Conservation (phyloP, 2,113 vertebrate genomes). For the Oncorhynchus keta region DNA sequence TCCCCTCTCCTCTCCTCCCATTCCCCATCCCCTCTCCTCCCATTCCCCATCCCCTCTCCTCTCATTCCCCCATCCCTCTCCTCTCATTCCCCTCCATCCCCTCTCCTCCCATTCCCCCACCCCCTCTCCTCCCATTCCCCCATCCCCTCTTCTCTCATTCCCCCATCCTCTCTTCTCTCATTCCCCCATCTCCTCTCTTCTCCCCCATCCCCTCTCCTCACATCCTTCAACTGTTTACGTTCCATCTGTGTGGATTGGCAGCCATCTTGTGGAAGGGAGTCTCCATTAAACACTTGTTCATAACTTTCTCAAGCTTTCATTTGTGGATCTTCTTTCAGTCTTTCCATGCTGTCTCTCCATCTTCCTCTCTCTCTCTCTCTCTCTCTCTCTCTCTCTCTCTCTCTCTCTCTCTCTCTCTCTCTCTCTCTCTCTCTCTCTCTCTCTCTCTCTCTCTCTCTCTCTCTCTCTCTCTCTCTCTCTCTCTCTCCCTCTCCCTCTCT, state of each 20-base stretch:
- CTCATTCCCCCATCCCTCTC: conserved; percentile 51
- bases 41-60: conserved; percentile 29
- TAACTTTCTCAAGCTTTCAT: background rate
- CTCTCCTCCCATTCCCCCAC: background rate
- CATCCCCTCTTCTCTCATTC: conserved; percentile 28
- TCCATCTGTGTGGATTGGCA: conserved; percentile 24
- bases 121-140: conserved; percentile 28
- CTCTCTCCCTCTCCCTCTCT: no score
- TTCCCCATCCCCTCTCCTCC: no score
- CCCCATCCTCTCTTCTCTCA: background rate
- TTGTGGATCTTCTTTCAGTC: conserved; percentile 2
- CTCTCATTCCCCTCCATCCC: conserved; percentile 35
- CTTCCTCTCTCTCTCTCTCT: background rate
- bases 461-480: no score
- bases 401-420: no score
- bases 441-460: background rate
- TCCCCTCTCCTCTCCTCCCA: no score
- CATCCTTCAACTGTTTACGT: conserved; percentile 48
- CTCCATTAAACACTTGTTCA: background rate
- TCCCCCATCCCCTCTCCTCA: conserved; percentile 2
- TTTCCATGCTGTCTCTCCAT: background rate
- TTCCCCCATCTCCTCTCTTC: conserved; percentile 20
- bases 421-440: background rate
- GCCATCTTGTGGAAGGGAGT: background rate
- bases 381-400: background rate